A percentile compares a stretch with the other conserved stretches of the same genome.
These are phyloP conservation scores for Asteroscopus sphinx DNA, from an alignment of 2,888 invertebrate species.

Conservation along the genomic window DNA sequence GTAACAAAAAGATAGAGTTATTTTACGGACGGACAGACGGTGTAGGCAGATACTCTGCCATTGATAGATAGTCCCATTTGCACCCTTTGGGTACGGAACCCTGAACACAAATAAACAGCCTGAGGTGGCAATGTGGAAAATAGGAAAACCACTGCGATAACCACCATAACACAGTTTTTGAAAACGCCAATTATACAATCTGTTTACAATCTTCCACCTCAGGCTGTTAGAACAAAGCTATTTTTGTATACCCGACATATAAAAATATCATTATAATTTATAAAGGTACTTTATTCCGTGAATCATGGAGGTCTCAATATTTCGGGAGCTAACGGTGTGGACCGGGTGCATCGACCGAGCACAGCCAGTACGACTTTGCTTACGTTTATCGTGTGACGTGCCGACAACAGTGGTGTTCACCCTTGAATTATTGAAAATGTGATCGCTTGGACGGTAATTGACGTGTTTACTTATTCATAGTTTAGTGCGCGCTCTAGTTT, in stretches of 20 bases:
- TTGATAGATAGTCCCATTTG: no score
- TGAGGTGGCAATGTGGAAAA: no score
- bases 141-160: neutral
- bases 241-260: conserved; percentile 59
- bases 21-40: no score
- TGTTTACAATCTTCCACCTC: conserved; percentile 6
- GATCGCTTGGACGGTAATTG: conserved; percentile 50
- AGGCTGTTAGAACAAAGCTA: conserved; percentile 2
- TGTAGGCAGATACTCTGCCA: no score
- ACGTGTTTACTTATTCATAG: conserved; percentile 51
- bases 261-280: conserved; percentile 58
- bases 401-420: conserved; percentile 55
- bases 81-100: no score
- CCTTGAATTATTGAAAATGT: conserved; percentile 60
- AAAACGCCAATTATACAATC: neutral
- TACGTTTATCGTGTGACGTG: conserved; percentile 76
- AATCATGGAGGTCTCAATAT: conserved; percentile 78
- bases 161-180: neutral
- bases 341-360: conserved; percentile 78
- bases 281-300: conserved; percentile 52
- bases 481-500: conserved; percentile 5
- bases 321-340: conserved; percentile 86
- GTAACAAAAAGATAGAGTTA: no score
- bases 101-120: no score
- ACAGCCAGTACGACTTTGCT: conserved; percentile 72